Evolutionary conservation across 2,888 invertebrate genomes (phyloP).

Genomic region (Biston stratarius): DNA sequence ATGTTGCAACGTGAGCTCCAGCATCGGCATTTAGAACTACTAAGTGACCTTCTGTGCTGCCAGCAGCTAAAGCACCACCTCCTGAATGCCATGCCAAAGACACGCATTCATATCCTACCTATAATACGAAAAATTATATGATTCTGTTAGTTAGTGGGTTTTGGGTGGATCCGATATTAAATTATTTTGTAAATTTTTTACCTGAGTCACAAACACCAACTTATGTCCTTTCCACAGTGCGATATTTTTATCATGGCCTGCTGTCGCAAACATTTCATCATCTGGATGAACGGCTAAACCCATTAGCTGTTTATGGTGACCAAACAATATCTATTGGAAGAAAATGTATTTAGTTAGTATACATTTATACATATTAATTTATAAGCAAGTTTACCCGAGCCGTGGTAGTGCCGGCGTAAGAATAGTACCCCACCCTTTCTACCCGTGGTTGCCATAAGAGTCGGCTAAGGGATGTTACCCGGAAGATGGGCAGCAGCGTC

Average conservation of each 20-base stretch:
- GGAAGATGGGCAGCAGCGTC: too few relatives aligned
- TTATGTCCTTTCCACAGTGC: slow-evolving; percentile 96
- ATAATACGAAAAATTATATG: slow-evolving; percentile 6
- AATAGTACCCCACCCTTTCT: too few relatives aligned
- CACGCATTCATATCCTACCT: slow-evolving; percentile 95
- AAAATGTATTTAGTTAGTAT: neutral
- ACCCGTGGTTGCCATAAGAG: too few relatives aligned
- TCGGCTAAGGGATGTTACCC: too few relatives aligned
- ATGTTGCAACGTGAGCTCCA: slow-evolving; percentile 93
- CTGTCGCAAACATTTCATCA: slow-evolving; percentile 96
- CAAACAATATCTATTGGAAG: slow-evolving; percentile 90
- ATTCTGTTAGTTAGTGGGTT: neutral
- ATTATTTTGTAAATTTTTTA: slow-evolving; percentile 57
- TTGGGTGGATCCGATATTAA: neutral
- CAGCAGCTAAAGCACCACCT: slow-evolving; percentile 94
- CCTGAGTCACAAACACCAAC: slow-evolving; percentile 94
- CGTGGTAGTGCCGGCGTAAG: too few relatives aligned
- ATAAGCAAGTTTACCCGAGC: too few relatives aligned
- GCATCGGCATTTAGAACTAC: slow-evolving; percentile 94
- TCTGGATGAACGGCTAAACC: slow-evolving; percentile 96
- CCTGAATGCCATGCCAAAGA: slow-evolving; percentile 95
- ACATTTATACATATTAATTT: neutral
- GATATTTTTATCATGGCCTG: slow-evolving; percentile 96
- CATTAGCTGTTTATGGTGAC: slow-evolving; percentile 95
- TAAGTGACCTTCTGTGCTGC: slow-evolving; percentile 95